Percentiles rank a stretch among this genome's conserved stretches.
Conservation (phyloP, 2,797 vertebrate genomes). For the Nasua narica region DNA sequence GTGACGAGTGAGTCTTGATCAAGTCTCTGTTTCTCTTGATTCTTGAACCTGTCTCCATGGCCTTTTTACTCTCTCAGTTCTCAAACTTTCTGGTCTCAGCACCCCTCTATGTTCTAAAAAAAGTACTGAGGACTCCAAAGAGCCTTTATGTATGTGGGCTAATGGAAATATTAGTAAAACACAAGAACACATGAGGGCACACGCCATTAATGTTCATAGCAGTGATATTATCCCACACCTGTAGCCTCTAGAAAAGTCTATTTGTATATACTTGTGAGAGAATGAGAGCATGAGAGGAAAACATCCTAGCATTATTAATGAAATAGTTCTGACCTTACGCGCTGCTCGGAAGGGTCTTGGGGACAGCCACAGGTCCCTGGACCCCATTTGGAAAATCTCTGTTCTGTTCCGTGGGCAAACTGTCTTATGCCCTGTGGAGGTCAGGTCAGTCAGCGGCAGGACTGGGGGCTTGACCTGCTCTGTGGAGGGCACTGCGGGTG, state of each 20-base stretch:
- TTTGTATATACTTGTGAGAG: background rate
- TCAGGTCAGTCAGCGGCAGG: background rate
- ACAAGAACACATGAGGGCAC: background rate
- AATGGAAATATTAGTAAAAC: background rate
- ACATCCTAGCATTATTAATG: background rate
- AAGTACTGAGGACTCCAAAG: background rate
- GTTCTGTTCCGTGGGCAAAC: background rate
- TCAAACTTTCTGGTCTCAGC: background rate
- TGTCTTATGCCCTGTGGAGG: background rate
- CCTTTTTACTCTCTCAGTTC: background rate
- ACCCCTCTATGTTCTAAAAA: background rate
- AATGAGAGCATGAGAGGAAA: background rate
- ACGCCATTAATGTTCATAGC: background rate
- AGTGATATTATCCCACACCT: rapidly evolving
- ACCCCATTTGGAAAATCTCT: background rate
- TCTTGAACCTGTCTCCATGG: background rate
- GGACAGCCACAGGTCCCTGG: background rate
- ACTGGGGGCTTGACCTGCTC: background rate
- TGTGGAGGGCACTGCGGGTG: background rate
- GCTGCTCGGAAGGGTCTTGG: background rate
- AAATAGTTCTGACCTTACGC: background rate
- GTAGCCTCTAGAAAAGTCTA: background rate
- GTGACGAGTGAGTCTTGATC: background rate
- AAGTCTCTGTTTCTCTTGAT: background rate
- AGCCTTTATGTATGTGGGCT: background rate